Conservation (phyloP, 2,797 vertebrate genomes). For the Eulemur rubriventer region DNA sequence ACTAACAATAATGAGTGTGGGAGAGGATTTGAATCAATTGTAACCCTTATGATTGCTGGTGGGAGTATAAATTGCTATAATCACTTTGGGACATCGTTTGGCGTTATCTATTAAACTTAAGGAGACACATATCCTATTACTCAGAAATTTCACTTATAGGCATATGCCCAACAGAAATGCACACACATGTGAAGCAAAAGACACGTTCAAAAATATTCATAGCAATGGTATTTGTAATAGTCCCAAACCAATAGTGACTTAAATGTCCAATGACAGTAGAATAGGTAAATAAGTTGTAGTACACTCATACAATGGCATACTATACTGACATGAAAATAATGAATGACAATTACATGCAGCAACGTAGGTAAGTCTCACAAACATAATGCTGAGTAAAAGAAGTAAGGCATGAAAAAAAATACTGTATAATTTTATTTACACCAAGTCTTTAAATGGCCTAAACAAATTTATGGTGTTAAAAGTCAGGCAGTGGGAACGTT, state of each 20-base stretch:
- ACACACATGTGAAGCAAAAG: neutral
- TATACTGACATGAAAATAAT: neutral
- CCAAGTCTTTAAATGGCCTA: neutral
- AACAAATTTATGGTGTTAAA: neutral
- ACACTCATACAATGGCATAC: neutral
- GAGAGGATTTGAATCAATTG: neutral
- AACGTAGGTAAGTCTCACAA: neutral
- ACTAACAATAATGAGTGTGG: neutral
- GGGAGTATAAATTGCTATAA: neutral
- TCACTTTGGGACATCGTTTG: neutral
- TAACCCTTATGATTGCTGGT: neutral
- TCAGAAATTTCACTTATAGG: neutral
- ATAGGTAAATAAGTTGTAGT: neutral
- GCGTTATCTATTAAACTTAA: neutral
- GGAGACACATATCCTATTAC: neutral
- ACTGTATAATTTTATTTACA: neutral
- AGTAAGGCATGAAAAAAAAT: neutral
- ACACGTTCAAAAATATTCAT: neutral
- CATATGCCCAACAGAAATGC: neutral
- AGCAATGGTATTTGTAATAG: neutral
- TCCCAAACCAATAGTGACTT: neutral
- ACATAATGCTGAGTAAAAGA: neutral
- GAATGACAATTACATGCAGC: neutral
- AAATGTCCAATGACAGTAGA: neutral
- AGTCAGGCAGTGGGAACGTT: neutral